Evolutionary conservation across 2,113 vertebrate genomes (phyloP).

Genomic region (Jaculus jaculus): DNA sequence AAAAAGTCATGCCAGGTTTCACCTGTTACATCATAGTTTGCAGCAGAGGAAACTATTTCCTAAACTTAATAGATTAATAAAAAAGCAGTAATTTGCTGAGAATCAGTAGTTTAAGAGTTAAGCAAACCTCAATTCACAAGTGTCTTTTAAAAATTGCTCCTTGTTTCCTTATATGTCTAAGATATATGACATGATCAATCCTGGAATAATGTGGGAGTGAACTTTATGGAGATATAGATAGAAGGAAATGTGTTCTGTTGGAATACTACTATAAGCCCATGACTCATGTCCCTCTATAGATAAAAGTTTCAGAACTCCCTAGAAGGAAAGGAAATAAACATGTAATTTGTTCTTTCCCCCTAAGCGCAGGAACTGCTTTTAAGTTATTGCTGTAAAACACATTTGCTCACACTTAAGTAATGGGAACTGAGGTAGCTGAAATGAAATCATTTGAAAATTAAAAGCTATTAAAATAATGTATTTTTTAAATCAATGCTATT

Average conservation of each 20-base stretch:
- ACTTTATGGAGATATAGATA: background rate
- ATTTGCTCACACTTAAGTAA: conserved; percentile 50
- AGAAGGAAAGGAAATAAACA: conserved; percentile 57
- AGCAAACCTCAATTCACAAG: background rate
- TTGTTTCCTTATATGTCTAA: conserved; percentile 19
- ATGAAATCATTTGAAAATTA: conserved; percentile 40
- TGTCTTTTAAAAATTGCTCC: background rate
- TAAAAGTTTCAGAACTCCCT: background rate
- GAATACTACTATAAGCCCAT: background rate
- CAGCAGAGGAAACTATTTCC: background rate
- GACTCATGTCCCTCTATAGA: background rate
- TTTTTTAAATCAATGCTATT: conserved; percentile 31
- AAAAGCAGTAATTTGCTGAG: background rate
- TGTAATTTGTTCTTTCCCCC: conserved; percentile 35
- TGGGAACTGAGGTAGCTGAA: background rate
- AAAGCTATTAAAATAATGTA: background rate
- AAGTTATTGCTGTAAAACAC: conserved; percentile 38
- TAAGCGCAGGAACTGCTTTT: background rate
- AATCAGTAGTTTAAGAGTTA: background rate
- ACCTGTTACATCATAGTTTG: background rate
- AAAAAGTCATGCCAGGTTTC: background rate
- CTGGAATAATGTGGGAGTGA: background rate
- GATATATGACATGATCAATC: background rate
- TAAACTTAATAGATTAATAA: background rate
- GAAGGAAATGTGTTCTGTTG: background rate